Conservation (phyloP, 2,113 vertebrate genomes). For the Chlamydotis undulata region DNA sequence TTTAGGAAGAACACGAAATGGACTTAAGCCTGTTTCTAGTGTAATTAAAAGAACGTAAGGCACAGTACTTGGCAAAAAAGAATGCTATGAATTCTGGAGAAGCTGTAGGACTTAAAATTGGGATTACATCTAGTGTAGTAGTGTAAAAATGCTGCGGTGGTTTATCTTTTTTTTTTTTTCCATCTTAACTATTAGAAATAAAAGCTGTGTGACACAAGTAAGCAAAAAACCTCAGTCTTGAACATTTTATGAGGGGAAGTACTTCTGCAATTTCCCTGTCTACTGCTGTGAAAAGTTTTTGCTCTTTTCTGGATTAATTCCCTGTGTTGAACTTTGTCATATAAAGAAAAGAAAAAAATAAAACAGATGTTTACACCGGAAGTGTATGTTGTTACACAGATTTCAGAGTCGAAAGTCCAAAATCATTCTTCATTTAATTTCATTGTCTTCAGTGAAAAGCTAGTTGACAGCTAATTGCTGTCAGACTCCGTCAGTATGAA, state of each 20-base stretch:
- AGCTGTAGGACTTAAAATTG: neutral
- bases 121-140: neutral
- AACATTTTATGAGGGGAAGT: neutral
- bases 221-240: neutral
- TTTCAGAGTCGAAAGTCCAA: neutral
- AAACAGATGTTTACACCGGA: neutral
- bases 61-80: neutral
- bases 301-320: neutral
- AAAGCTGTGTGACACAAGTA: neutral
- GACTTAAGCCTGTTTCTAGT: neutral
- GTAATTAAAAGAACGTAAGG: neutral
- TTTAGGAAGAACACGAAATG: neutral
- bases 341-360: slow-evolving; percentile 4
- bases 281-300: neutral
- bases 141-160: neutral
- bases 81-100: neutral
- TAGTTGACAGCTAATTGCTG: neutral
- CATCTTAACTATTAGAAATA: neutral
- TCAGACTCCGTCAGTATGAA: neutral
- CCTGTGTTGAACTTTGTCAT: neutral
- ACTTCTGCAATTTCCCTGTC: neutral
- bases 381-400: neutral
- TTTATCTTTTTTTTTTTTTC: neutral
- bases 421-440: neutral
- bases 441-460: neutral